Percentiles rank a stretch among this genome's conserved stretches.
phyloP scores from a whole-genome alignment of 2,797 vertebrate genomes.

The Phataginus tricuspis region DNA sequence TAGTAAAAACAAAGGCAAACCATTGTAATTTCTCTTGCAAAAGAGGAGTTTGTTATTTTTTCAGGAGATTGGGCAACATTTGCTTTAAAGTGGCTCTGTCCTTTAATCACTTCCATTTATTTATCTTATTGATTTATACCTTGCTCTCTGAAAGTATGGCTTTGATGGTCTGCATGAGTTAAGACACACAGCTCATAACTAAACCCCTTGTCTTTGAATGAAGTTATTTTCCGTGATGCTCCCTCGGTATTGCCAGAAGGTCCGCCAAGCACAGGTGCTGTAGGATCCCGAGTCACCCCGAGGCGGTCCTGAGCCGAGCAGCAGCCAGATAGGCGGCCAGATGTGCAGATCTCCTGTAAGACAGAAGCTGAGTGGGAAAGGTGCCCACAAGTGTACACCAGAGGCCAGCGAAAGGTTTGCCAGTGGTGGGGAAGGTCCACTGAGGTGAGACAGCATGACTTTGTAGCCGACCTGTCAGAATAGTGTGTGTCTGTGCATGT shows the following conservation, averaged over 20 bases:
- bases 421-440: background rate
- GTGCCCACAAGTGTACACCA: background rate
- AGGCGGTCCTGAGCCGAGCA: background rate
- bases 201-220: background rate
- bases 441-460: background rate
- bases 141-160: background rate
- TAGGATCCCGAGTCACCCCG: background rate
- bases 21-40: constrained; percentile 51
- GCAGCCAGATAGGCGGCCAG: background rate
- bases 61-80: constrained; percentile 25
- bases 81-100: constrained; percentile 27
- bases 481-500: background rate
- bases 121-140: constrained; percentile 50
- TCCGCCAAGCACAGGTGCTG: background rate
- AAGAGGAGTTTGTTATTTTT: background rate
- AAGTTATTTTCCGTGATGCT: background rate
- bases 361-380: background rate
- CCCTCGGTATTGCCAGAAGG: background rate
- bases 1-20: constrained; percentile 58
- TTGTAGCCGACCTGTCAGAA: background rate
- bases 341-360: background rate
- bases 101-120: constrained; percentile 43
- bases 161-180: background rate
- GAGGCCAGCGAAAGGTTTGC: background rate
- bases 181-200: background rate